Evolutionary conservation across 2,113 vertebrate genomes (phyloP).

Genomic region (Hippocampus comes): DNA sequence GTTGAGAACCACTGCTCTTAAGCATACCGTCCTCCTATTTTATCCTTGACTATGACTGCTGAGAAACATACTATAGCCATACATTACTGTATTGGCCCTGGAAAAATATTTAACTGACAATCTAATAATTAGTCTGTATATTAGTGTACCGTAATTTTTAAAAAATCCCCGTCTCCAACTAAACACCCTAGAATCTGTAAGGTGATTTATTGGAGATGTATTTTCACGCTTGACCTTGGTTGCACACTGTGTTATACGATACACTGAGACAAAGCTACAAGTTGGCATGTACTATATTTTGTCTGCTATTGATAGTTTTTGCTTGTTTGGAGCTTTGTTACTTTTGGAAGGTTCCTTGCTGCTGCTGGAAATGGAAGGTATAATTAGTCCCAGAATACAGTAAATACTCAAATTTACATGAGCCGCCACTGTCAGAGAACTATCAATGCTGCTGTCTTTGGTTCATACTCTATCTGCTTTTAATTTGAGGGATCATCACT

Average conservation of each 20-base stretch:
- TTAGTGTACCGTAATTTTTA: background rate
- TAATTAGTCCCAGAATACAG: conserved; percentile 36
- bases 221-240: conserved; percentile 27
- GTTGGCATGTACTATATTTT: conserved; percentile 13
- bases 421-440: conserved; percentile 20
- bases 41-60: background rate
- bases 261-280: conserved; percentile 14
- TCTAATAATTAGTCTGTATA: background rate
- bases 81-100: background rate
- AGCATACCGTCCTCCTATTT: too few species aligned
- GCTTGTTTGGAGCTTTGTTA: conserved; percentile 31
- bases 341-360: conserved; percentile 30
- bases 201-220: conserved; percentile 26
- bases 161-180: background rate
- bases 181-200: background rate
- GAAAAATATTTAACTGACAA: background rate
- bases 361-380: conserved; percentile 27
- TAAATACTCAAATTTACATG: conserved; percentile 31
- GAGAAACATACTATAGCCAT: background rate
- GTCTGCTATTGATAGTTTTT: conserved; percentile 26
- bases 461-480: conserved; percentile 18
- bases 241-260: conserved; percentile 24
- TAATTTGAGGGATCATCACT: conserved; percentile 16
- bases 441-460: conserved; percentile 18
- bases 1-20: too few species aligned